Evolutionary conservation across 1,140 invertebrate species (phyloP).

Genomic region (Drosophila trapezifrons): DNA sequence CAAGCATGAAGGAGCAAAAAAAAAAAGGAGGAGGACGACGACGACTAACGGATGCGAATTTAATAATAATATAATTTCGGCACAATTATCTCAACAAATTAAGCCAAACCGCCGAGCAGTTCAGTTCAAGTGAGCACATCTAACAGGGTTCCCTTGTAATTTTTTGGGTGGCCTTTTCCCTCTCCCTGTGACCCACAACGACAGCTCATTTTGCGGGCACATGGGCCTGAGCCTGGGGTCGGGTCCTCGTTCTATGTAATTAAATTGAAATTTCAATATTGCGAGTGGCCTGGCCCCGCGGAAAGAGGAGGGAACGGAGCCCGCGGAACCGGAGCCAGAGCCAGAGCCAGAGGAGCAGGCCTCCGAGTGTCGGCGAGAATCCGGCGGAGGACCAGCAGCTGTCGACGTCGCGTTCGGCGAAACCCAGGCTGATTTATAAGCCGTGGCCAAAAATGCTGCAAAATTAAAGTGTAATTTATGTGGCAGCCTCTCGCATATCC

Average conservation of each 20-base stretch:
- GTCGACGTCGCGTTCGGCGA: conserved; percentile 32
- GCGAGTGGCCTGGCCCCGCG: conserved; percentile 50
- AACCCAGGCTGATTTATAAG: conserved; percentile 74
- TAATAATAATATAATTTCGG: conserved; percentile 81
- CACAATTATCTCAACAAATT: conserved; percentile 82
- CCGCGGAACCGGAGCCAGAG: neutral
- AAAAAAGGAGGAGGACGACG: conserved; percentile 23
- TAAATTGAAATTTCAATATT: conserved; percentile 83
- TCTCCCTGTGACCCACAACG: conserved; percentile 49
- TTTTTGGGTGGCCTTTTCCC: conserved; percentile 19
- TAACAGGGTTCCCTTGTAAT: conserved; percentile 26
- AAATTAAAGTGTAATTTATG: conserved; percentile 83
- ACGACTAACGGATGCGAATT: conserved; percentile 67
- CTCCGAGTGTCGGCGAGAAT: conserved; percentile 44
- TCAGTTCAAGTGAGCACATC: conserved; percentile 59
- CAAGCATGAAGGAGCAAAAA: conserved; percentile 51
- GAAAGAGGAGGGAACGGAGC: conserved; percentile 2
- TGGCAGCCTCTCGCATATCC: conserved; percentile 51
- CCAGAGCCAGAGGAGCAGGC: conserved; percentile 4
- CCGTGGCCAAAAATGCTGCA: conserved; percentile 80
- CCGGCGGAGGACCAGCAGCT: conserved; percentile 33
- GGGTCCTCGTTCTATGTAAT: conserved; percentile 71
- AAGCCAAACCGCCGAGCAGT: conserved; percentile 72
- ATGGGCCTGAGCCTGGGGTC: conserved; percentile 47
- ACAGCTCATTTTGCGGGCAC: conserved; percentile 68